Evolutionary conservation across 1,140 invertebrate species (phyloP).

Genomic region (Zaprionus camerounensis): DNA sequence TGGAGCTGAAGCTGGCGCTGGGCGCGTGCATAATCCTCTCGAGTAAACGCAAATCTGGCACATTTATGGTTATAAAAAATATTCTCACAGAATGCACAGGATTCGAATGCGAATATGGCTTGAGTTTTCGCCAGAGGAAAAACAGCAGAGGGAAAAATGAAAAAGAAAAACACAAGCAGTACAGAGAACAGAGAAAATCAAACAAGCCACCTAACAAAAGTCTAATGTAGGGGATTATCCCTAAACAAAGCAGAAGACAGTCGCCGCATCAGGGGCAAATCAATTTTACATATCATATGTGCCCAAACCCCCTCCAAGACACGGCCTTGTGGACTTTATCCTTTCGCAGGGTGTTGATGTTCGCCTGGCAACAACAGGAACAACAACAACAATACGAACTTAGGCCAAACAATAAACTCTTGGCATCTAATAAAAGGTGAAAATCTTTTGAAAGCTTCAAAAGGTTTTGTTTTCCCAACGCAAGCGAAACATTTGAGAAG

Average conservation of each 20-base stretch:
- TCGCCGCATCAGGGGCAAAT: constrained; percentile 61
- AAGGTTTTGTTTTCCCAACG: constrained; percentile 53
- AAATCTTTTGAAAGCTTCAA: constrained; percentile 77
- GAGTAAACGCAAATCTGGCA: constrained; percentile 80
- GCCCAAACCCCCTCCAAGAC: background rate
- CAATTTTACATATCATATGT: constrained; percentile 72
- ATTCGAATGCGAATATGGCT: constrained; percentile 23
- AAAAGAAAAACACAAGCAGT: constrained; percentile 25
- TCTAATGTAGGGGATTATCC: constrained; percentile 80
- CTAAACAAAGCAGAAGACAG: constrained; percentile 67
- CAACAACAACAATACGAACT: constrained; percentile 52
- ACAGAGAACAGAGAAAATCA: constrained; percentile 48
- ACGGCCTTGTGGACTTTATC: constrained; percentile 49
- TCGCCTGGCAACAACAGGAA: constrained; percentile 34
- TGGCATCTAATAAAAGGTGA: constrained; percentile 80
- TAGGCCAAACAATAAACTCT: constrained; percentile 79
- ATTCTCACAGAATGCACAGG: constrained; percentile 60
- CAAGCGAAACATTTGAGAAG: constrained; percentile 32
- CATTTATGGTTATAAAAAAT: constrained; percentile 79
- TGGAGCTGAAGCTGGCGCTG: background rate
- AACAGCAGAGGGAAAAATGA: background rate
- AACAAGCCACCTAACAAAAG: constrained; percentile 66
- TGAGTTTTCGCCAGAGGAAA: constrained; percentile 21
- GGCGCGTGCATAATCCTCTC: constrained; percentile 62
- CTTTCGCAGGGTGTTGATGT: constrained; percentile 55